Evolutionary conservation across 1,140 invertebrate genomes (phyloP).

Genomic region (Scaptomyza graminum): DNA sequence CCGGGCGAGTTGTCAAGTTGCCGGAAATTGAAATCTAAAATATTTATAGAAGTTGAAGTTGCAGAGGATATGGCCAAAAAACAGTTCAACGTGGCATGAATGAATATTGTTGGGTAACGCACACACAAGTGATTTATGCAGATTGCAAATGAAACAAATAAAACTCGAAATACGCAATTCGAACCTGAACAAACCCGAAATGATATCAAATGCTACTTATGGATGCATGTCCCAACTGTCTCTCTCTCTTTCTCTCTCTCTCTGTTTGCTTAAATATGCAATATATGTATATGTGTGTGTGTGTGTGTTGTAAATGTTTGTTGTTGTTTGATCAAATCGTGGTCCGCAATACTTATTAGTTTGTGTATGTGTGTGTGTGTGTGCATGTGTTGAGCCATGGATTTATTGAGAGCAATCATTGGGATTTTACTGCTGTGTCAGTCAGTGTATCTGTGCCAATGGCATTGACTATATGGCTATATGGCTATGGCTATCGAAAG

Average conservation of each 20-base stretch:
- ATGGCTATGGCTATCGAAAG: constrained; percentile 74
- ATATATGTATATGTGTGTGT: constrained; percentile 34
- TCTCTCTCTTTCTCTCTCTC: not conserved
- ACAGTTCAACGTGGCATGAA: constrained; percentile 52
- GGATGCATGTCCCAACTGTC: constrained; percentile 55
- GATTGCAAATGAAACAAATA: constrained; percentile 72
- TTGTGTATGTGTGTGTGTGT: constrained; percentile 20
- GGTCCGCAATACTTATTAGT: constrained; percentile 46
- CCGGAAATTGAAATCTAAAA: constrained; percentile 80
- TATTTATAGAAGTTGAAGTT: constrained; percentile 55
- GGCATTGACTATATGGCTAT: not conserved
- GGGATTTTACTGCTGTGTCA: constrained; percentile 12
- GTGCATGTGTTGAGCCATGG: constrained; percentile 64
- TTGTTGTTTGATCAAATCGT: too few relatives aligned
- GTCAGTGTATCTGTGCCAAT: constrained; percentile 13
- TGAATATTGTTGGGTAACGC: constrained; percentile 45
- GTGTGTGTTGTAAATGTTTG: not conserved
- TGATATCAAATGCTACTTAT: constrained; percentile 69
- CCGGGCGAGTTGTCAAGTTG: constrained; percentile 42
- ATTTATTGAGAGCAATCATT: constrained; percentile 78
- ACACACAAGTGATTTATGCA: constrained; percentile 68
- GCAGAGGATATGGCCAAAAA: not conserved
- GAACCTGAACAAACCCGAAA: constrained; percentile 45
- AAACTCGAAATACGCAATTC: constrained; percentile 23
- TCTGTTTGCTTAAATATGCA: constrained; percentile 24